Conservation (phyloP, 2,888 invertebrate species). For the Pyrrhia umbra region DNA sequence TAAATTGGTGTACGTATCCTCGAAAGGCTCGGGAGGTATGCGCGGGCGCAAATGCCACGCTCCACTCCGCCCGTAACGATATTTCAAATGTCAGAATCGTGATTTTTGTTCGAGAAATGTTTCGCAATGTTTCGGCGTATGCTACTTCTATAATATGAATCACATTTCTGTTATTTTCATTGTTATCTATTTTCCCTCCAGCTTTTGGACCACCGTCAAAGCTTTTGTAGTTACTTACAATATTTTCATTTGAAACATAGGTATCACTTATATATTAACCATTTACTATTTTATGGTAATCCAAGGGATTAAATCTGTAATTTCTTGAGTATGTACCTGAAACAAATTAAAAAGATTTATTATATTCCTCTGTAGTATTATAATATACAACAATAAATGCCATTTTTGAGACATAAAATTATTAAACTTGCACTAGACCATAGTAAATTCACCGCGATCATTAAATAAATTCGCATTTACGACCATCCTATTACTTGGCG, state of each 20-base stretch:
- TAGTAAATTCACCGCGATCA: conserved; percentile 3
- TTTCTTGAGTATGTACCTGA: conserved; percentile 35
- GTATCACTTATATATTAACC: background rate
- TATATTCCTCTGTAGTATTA: background rate
- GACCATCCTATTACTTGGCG: conserved; percentile 17
- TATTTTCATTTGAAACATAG: background rate
- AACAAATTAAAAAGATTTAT: conserved; percentile 16
- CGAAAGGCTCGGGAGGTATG: conserved; percentile 77
- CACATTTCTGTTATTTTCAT: conserved; percentile 34
- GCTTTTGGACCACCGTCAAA: conserved; percentile 12
- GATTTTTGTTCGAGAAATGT: conserved; percentile 86
- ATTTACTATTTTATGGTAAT: background rate
- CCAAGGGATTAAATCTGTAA: too few relatives aligned
- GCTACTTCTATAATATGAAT: conserved; percentile 54
- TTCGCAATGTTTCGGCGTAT: conserved; percentile 75
- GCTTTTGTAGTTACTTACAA: background rate
- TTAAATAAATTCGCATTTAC: conserved; percentile 32
- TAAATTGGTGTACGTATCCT: conserved; percentile 61
- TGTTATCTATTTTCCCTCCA: conserved; percentile 3
- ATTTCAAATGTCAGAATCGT: conserved; percentile 89
- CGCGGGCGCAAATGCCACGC: conserved; percentile 84
- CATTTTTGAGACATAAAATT: background rate
- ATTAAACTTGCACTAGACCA: background rate
- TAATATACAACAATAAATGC: background rate
- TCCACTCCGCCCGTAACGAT: conserved; percentile 81